These are phyloP conservation scores for Ramphastos sulfuratus DNA, from an alignment of 2,113 vertebrate species.

Conservation along the genomic window DNA sequence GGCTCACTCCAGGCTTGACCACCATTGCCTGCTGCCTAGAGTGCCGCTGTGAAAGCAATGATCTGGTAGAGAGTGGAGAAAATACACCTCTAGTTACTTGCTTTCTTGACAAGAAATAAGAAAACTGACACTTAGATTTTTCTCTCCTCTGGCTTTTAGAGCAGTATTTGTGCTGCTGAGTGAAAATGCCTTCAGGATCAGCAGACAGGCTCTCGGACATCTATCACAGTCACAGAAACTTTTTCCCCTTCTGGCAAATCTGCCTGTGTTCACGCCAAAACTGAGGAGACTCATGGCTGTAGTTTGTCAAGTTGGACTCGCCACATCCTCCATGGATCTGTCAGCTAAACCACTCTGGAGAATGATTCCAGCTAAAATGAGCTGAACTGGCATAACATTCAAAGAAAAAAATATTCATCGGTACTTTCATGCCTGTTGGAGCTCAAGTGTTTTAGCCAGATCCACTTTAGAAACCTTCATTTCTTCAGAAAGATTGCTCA, in stretches of 20 bases:
- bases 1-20: background rate
- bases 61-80: background rate
- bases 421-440: background rate
- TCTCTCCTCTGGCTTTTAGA: background rate
- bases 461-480: background rate
- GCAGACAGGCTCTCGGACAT: background rate
- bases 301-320: background rate
- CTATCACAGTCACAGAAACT: background rate
- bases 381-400: background rate
- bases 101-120: background rate
- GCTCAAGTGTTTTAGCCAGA: background rate
- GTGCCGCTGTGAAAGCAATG: rapidly evolving
- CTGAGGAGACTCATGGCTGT: background rate
- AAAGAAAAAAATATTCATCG: background rate
- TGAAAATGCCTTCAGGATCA: background rate
- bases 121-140: background rate
- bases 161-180: background rate
- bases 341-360: background rate
- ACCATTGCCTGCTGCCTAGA: background rate
- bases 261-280: background rate
- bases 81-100: background rate
- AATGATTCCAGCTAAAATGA: background rate
- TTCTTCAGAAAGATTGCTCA: background rate
- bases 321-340: background rate
- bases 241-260: background rate